A percentile compares a stretch with the other conserved stretches of the same genome.
These are phyloP conservation scores for Meiosimyza decipiens DNA, from an alignment of 2,888 invertebrate species.

Conservation along the genomic window DNA sequence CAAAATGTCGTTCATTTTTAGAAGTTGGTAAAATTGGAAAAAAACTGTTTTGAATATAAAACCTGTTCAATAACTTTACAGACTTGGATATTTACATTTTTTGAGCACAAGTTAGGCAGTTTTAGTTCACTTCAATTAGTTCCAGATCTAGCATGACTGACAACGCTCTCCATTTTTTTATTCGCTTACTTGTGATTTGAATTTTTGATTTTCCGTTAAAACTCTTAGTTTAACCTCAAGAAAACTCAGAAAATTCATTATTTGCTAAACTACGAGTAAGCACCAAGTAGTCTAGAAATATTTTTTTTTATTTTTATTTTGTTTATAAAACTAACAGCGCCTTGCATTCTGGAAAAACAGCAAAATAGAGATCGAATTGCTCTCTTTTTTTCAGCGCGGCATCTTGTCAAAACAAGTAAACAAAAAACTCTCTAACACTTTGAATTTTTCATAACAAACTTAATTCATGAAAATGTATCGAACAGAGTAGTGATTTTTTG, in stretches of 20 bases:
- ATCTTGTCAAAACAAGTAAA: conserved; percentile 66
- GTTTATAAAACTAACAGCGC: not conserved
- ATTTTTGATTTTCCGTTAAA: no score
- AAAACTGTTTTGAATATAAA: no score
- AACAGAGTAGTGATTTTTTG: not conserved
- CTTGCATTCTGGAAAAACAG: conserved; percentile 11
- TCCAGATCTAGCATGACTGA: no score
- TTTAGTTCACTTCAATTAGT: no score
- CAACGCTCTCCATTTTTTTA: no score
- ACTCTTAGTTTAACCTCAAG: no score
- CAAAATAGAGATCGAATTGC: conserved; percentile 31
- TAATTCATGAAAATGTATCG: not conserved
- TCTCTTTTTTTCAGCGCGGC: conserved; percentile 43
- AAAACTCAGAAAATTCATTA: no score
- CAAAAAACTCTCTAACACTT: conserved; percentile 58
- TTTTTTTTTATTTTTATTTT: not conserved
- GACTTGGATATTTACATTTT: no score
- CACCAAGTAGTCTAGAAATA: conserved; percentile 52
- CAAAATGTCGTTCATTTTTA: no score
- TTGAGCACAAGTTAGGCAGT: no score
- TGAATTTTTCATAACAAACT: conserved; percentile 41
- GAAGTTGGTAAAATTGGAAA: no score
- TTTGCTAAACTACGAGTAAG: conserved; percentile 11
- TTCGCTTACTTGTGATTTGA: not conserved
- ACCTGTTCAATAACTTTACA: no score